Evolutionary conservation across 2,113 vertebrate genomes (phyloP).

Genomic region (Scartelaos histophorus): DNA sequence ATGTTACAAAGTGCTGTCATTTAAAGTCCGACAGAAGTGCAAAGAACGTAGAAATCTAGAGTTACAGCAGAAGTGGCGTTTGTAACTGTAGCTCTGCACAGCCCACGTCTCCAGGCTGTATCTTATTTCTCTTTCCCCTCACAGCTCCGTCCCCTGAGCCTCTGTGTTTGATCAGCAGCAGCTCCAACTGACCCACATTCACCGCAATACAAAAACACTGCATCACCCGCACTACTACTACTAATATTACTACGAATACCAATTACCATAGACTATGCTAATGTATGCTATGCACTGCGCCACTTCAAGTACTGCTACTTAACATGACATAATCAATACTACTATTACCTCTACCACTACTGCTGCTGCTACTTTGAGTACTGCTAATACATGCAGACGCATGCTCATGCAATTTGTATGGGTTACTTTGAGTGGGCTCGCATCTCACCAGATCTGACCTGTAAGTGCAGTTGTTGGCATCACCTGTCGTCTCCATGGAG

Average conservation of each 20-base stretch:
- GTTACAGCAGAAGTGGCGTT: neutral
- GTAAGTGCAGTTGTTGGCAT: too few relatives aligned
- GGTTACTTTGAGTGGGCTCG: too few relatives aligned
- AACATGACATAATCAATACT: too few relatives aligned
- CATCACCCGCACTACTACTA: slow-evolving; percentile 17
- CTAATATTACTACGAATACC: neutral
- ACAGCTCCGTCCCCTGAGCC: slow-evolving; percentile 17
- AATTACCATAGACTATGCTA: neutral
- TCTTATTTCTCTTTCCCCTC: slow-evolving; percentile 22
- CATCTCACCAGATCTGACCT: too few relatives aligned
- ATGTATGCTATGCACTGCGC: neutral
- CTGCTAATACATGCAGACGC: too few relatives aligned
- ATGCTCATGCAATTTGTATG: too few relatives aligned
- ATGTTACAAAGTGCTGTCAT: neutral
- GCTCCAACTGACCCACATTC: slow-evolving; percentile 67
- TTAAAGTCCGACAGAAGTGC: neutral
- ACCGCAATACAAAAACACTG: slow-evolving; percentile 42
- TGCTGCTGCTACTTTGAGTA: neutral
- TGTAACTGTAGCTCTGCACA: neutral
- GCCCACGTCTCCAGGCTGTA: neutral
- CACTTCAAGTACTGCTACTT: neutral
- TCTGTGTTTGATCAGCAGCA: slow-evolving; percentile 29
- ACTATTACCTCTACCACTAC: too few relatives aligned
- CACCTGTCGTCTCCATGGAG: too few relatives aligned
- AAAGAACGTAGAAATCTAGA: neutral